phyloP scores from a whole-genome alignment of 2,113 vertebrate genomes.

The Prolemur simus region DNA sequence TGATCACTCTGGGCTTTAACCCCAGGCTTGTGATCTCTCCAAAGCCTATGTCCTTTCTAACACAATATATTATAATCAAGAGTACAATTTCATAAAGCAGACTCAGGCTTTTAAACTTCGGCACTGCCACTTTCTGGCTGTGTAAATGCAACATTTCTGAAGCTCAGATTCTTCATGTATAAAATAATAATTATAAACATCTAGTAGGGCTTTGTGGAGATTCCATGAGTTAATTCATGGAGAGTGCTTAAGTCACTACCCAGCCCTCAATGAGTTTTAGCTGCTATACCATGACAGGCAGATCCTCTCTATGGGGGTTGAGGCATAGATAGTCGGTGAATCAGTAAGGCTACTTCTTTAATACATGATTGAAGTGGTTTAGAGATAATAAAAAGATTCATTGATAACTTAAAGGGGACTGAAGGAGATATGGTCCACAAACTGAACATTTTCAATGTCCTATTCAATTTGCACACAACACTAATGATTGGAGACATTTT shows the following conservation, averaged over 20 bases:
- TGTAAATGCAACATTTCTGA: background rate
- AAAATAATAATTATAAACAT: background rate
- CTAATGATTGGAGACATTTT: background rate
- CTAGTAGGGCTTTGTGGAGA: background rate
- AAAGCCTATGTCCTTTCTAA: background rate
- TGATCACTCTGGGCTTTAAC: background rate
- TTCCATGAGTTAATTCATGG: background rate
- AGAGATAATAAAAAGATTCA: background rate
- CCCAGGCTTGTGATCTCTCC: background rate
- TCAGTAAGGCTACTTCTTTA: background rate
- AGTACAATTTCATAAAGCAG: background rate
- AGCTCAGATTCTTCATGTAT: background rate
- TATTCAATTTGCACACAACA: background rate
- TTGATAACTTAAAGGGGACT: background rate
- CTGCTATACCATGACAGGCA: background rate
- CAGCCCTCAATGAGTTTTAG: background rate
- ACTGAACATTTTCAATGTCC: background rate
- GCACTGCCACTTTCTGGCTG: background rate
- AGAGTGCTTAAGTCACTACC: background rate
- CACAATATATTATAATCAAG: background rate
- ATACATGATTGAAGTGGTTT: background rate
- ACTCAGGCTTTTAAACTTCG: background rate
- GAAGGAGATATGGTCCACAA: background rate
- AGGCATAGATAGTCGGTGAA: background rate
- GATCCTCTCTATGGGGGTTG: background rate